Evolutionary conservation across 2,888 invertebrate genomes (phyloP).

Genomic region (Mythimna lalbum): DNA sequence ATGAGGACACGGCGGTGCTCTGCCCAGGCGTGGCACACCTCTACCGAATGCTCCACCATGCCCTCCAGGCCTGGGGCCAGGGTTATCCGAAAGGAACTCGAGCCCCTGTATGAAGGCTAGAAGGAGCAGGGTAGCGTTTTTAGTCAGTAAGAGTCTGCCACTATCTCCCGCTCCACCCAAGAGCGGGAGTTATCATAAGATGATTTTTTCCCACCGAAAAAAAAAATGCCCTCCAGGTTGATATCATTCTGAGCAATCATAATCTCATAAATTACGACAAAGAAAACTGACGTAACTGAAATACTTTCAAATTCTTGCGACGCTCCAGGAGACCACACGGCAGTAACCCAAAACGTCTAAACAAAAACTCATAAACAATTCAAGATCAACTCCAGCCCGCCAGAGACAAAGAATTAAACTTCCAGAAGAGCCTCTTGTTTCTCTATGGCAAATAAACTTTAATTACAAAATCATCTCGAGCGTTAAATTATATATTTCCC

Average conservation of each 20-base stretch:
- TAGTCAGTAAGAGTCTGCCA: too few relatives aligned
- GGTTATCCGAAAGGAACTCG: too few relatives aligned
- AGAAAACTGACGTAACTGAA: not conserved
- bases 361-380: slow-evolving; percentile 38
- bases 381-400: slow-evolving; percentile 15
- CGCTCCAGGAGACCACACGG: slow-evolving; percentile 14
- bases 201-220: too few relatives aligned
- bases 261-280: not conserved
- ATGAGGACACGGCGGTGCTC: too few relatives aligned
- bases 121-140: too few relatives aligned
- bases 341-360: slow-evolving; percentile 4
- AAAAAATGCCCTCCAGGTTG: too few relatives aligned
- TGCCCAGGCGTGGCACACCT: too few relatives aligned
- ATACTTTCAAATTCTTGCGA: slow-evolving; percentile 5
- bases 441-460: slow-evolving; percentile 47
- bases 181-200: too few relatives aligned
- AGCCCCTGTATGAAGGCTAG: too few relatives aligned
- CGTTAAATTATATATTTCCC: slow-evolving; percentile 56
- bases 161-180: too few relatives aligned
- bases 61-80: too few relatives aligned
- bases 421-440: slow-evolving; percentile 4
- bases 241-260: not conserved
- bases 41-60: too few relatives aligned
- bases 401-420: slow-evolving; percentile 30
- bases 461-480: slow-evolving; percentile 47